A percentile compares a stretch with the other conserved stretches of the same genome.
These are phyloP conservation scores for Pterocles burchelli DNA, from an alignment of 2,113 vertebrate genomes.

Conservation along the genomic window DNA sequence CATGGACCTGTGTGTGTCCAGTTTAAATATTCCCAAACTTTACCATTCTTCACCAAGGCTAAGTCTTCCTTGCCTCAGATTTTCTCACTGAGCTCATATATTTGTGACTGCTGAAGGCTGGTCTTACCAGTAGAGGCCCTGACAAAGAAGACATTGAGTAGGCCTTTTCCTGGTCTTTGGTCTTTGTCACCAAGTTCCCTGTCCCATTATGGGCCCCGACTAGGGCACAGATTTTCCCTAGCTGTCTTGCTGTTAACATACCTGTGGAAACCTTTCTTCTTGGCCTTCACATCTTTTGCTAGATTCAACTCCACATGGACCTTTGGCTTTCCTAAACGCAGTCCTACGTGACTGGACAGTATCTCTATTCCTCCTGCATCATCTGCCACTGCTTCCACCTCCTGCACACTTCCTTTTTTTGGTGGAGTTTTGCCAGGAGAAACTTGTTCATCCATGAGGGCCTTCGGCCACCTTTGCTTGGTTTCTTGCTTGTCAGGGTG, in stretches of 20 bases:
- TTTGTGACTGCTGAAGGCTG: background rate
- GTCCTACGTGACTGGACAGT: background rate
- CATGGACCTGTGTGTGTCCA: background rate
- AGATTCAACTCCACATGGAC: background rate
- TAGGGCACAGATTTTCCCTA: background rate
- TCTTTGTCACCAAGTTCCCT: background rate
- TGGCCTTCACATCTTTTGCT: background rate
- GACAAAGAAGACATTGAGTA: background rate
- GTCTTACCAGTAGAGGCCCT: background rate
- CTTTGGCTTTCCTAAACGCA: background rate
- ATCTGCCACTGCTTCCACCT: background rate
- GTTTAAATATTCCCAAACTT: background rate
- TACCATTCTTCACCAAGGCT: background rate
- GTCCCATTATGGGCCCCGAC: background rate
- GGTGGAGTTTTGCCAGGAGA: no score
- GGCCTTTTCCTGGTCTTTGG: background rate
- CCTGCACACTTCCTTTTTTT: background rate
- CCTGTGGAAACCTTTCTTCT: background rate
- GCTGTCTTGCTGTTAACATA: background rate
- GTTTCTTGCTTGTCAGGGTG: background rate
- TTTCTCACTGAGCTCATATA: background rate
- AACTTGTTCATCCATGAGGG: background rate
- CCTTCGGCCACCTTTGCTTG: background rate
- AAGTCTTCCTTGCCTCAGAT: background rate
- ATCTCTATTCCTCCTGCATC: background rate